Evolutionary conservation across 2,797 vertebrate species (phyloP), one percentile per base, ranked within the genome.

Genomic region (Caiman crocodilus): DNA sequence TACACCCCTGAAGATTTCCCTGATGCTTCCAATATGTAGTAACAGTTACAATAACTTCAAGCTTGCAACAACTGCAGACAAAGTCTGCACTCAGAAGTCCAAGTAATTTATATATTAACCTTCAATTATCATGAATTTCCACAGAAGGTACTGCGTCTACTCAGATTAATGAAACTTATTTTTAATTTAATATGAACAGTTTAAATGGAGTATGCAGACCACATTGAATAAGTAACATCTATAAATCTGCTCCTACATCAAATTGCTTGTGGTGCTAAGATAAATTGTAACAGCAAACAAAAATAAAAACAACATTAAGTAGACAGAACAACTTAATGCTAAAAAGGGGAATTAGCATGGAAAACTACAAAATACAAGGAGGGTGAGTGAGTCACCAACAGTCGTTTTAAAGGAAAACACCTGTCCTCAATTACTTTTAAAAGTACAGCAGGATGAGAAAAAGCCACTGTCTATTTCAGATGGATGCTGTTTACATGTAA

Each of bases 101-200:
- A 81, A 32, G n/a, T 59, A 84, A 90, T 77, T 89, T 63, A 42
- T 67, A 90, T 1, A 2, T 57, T 85, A 87, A 59, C 16, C 2
- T 71, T 35, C 50, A 95, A 65, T 6, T 11, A 87, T 9, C 26
- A 79, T 56, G 92, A 96, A 92, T 69, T 10, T 78, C 8, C 28
- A 89, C 77, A 85, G 42, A 55, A 76, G 80, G 65, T 55, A 79
- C 23, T 42, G 15, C 90, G 5, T 7, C 7, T 83, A 7, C 20
- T 88, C 15, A 82, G 25, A 90, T 65, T 87, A 79, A 59, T 23
- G 28, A 86, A 73, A 13, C 23, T 50, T 80, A n/a, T 80, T 89
- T 84, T 71, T 50, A 35, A 74, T 79, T 83, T 79, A 85, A 80
- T 85, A 18, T 56, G 30, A 85, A 81, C 12, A 69, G 25, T 20